Base-by-base conservation (phyloP, 1,140 invertebrate species). In the Brachionus asplanchnoidis region DNA sequence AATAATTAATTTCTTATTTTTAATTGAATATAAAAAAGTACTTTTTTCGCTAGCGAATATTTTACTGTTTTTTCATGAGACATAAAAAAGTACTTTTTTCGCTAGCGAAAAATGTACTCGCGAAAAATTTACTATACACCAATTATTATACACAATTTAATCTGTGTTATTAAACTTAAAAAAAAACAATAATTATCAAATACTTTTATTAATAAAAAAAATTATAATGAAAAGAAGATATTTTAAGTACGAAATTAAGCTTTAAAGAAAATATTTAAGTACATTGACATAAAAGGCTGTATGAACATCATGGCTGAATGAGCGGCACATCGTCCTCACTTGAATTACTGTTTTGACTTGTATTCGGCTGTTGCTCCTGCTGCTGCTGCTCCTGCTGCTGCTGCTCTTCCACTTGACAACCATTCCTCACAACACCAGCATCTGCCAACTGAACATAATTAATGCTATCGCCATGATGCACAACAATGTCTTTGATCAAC, bases 401-500 rank as follows among this genome's bases (percentile, higher is more conserved):
- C 0, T 77, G 20, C 2, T 26, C 17, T 11, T 46, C 12, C 9
- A 1, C 9, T 50, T 77, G 40, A 36, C 12, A 3, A 44, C 5
- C n/a, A 68, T 44, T 82, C 0, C 32, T 36, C 0, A 0, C 6
- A 2, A 23, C 20, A 36, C 32, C 28, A 12, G 20, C 12, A n/a
- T 82, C 79, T 17, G 11, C 79, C 42, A 82, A 68, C 44, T 82
- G 79, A n/a, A 82, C 79, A 36, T 82, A 82, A 65, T 65, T 53
- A 14, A 82, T 82, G 9, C n/a, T 65, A 36, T 82, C 79, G 17
- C 79, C 79, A 82, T 82, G 79, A 20, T 82, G 79, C 17, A 82
- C 79, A 12, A 82, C 79, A 28, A 82, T 82, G 40, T 82, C 79
- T 17, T 82, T 82, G n/a, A 82, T 82, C 26, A 82, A 44, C 36